Conservation (phyloP, 2,888 invertebrate genomes). For the Mesorhabditis spiculigera region DNA sequence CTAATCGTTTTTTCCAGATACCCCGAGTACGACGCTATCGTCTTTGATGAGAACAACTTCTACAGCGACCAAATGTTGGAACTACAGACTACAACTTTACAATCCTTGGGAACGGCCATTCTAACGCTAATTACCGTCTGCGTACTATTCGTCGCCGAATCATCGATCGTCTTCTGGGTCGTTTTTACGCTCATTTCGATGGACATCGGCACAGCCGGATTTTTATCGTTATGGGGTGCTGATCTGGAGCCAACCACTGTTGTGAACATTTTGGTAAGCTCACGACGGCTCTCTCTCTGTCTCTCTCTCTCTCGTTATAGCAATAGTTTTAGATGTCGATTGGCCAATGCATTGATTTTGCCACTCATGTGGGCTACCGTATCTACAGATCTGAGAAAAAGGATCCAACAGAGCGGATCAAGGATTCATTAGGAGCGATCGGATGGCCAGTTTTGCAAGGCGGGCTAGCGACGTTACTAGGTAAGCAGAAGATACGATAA, state of each 20-base stretch:
- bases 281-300: neutral
- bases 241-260: constrained; percentile 57
- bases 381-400: constrained; percentile 40
- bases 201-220: constrained; percentile 54
- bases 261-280: constrained; percentile 54
- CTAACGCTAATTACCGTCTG: constrained; percentile 50
- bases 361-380: constrained; percentile 57
- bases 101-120: constrained; percentile 56
- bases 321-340: constrained; percentile 49
- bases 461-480: constrained; percentile 50
- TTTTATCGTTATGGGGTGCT: constrained; percentile 56
- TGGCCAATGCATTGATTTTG: constrained; percentile 57
- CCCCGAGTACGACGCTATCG: constrained; percentile 54
- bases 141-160: constrained; percentile 55
- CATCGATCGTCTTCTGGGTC: constrained; percentile 57
- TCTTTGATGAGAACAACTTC: constrained; percentile 58
- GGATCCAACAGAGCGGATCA: constrained; percentile 36
- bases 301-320: neutral
- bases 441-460: constrained; percentile 58
- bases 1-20: constrained; percentile 40
- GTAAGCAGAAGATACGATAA: constrained; percentile 19
- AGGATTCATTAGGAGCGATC: constrained; percentile 54
- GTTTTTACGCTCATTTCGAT: constrained; percentile 53
- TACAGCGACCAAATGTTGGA: constrained; percentile 56
- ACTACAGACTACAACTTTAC: constrained; percentile 49